Conservation (phyloP, 2,797 vertebrate species). For the Vespertilio murinus region DNA sequence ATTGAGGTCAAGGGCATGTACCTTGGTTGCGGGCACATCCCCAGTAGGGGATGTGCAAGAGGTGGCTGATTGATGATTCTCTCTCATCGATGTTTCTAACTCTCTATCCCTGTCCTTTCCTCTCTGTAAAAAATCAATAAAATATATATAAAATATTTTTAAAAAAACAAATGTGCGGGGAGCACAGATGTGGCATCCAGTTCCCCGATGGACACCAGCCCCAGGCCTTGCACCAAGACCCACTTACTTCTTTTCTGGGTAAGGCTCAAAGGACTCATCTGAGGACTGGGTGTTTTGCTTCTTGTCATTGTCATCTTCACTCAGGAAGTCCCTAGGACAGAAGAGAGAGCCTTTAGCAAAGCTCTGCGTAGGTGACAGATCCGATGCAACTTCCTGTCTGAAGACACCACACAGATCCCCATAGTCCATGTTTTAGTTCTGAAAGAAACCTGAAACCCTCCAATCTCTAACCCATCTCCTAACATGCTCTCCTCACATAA, state of each 20-base stretch:
- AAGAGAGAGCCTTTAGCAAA: slow-evolving; percentile 59
- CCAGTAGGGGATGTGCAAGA: too few species aligned
- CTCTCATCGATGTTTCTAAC: too few species aligned
- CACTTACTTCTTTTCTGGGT: slow-evolving; percentile 89
- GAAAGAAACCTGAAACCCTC: not conserved
- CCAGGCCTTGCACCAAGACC: not conserved
- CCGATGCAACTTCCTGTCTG: not conserved
- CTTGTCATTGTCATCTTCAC: slow-evolving; percentile 86
- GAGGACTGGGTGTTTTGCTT: slow-evolving; percentile 83
- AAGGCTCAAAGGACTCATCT: slow-evolving; percentile 90
- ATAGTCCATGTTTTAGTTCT: not conserved
- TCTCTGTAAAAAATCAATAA: too few species aligned
- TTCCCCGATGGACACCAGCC: not conserved
- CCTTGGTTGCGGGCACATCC: too few species aligned
- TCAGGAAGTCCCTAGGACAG: slow-evolving; percentile 85
- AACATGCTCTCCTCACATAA: not conserved
- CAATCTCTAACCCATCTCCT: not conserved
- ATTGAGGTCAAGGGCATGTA: too few species aligned
- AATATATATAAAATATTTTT: too few species aligned
- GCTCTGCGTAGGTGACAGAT: not conserved
- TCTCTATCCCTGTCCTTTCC: too few species aligned
- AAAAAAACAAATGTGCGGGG: not conserved
- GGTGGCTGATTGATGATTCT: too few species aligned
- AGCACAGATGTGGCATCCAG: not conserved
- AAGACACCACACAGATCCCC: not conserved